Conservation (phyloP, 2,888 invertebrate species). For the Mellilla xanthometata region DNA sequence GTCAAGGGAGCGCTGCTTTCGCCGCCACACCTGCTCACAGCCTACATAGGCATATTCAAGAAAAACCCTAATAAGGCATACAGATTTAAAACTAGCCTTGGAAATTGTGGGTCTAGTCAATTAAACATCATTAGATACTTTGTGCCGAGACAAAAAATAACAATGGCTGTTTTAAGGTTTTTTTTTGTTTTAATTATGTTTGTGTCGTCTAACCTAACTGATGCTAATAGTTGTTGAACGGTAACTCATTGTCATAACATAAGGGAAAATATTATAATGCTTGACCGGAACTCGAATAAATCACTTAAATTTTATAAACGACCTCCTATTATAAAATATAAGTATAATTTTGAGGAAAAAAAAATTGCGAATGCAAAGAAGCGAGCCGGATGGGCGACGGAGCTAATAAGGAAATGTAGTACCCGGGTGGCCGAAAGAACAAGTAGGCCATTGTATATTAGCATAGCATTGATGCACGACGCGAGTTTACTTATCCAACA, state of each 20-base stretch:
- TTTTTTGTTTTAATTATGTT: no score
- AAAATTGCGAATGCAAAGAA: not conserved
- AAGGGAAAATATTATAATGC: no score
- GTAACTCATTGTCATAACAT: no score
- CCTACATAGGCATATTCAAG: slow-evolving; percentile 46
- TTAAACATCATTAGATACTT: slow-evolving; percentile 10
- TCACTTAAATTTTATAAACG: no score
- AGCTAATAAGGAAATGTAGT: slow-evolving; percentile 15
- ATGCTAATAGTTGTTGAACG: no score
- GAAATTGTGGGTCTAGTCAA: slow-evolving; percentile 8
- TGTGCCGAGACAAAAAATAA: not conserved
- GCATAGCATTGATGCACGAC: slow-evolving; percentile 14
- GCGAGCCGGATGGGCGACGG: not conserved
- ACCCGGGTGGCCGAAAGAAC: slow-evolving; percentile 13
- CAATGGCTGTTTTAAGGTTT: no score
- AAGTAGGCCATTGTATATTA: slow-evolving; percentile 17
- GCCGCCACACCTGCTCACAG: slow-evolving; percentile 66
- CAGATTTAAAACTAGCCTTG: slow-evolving; percentile 19
- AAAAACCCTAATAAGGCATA: slow-evolving; percentile 45
- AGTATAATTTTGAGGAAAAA: not conserved
- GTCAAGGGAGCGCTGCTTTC: slow-evolving; percentile 82
- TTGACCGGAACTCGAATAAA: no score
- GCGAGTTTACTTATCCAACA: slow-evolving; percentile 15
- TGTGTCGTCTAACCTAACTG: no score
- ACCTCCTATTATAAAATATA: not conserved